Conservation (phyloP, 2,113 vertebrate species). For the Apteryx owenii region DNA sequence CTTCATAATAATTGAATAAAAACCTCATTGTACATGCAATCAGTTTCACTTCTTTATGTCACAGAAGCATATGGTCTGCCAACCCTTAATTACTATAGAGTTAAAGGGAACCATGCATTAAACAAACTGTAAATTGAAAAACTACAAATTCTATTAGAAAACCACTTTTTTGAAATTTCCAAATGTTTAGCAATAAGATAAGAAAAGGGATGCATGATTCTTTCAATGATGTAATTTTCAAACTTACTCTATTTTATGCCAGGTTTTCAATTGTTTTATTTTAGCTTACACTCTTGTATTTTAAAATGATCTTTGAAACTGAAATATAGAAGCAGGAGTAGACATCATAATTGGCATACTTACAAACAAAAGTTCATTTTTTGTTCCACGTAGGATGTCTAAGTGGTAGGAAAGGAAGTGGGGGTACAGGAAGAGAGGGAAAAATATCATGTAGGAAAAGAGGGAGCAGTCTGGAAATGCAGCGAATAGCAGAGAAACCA, state of each 20-base stretch:
- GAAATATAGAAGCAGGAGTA: not conserved
- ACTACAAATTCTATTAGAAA: not conserved
- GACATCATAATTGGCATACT: not conserved
- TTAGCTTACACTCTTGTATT: not conserved
- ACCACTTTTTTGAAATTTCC: not conserved
- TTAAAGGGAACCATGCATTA: not conserved
- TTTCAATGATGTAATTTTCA: not conserved
- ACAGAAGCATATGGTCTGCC: not conserved
- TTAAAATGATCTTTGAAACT: not conserved
- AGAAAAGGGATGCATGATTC: not conserved
- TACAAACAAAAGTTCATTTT: not conserved
- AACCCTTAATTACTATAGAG: not conserved
- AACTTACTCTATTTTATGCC: not conserved
- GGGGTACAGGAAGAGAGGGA: not conserved
- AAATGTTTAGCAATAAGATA: not conserved
- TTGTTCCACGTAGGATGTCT: not conserved
- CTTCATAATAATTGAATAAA: not conserved
- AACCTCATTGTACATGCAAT: not conserved
- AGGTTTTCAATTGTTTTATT: not conserved
- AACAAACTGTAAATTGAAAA: not conserved
- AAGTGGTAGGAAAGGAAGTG: not conserved
- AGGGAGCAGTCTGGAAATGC: not conserved
- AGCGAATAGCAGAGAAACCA: not conserved
- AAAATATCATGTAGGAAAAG: not conserved
- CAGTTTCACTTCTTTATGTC: not conserved